Conservation (phyloP, 2,888 invertebrate species). For the Erebia epiphron region DNA sequence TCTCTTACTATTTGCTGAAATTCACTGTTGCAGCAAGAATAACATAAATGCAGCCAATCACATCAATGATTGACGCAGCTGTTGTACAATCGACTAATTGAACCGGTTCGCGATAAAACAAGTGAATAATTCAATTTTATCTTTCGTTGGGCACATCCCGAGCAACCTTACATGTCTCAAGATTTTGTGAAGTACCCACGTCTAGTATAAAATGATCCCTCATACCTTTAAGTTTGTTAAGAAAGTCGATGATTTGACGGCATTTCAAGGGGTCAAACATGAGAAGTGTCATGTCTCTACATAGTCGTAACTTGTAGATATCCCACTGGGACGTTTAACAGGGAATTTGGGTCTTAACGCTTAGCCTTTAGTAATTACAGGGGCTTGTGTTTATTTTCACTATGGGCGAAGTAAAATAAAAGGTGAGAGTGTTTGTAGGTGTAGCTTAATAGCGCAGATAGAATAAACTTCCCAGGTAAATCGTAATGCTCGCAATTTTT, state of each 20-base stretch:
- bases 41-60: no score
- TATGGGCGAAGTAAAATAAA: constrained; percentile 43
- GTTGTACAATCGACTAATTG: neutral
- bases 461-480: neutral
- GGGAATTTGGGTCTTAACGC: constrained; percentile 70
- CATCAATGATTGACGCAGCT: no score
- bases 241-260: constrained; percentile 36
- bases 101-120: neutral
- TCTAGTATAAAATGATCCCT: constrained; percentile 15
- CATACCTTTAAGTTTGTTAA: neutral
- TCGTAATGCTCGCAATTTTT: no score
- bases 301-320: constrained; percentile 46
- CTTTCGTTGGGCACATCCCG: neutral
- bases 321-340: constrained; percentile 73
- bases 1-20: no score
- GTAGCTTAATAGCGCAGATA: neutral
- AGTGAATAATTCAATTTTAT: constrained; percentile 2
- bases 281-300: constrained; percentile 58
- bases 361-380: constrained; percentile 74
- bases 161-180: constrained; percentile 49
- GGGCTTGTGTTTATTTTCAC: constrained; percentile 62
- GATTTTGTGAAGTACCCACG: constrained; percentile 53
- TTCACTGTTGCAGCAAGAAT: no score
- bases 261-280: constrained; percentile 57
- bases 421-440: neutral